Evolutionary conservation across 2,888 invertebrate genomes (phyloP), one percentile per base, ranked within the genome.

Genomic region (Tinea pellionella): DNA sequence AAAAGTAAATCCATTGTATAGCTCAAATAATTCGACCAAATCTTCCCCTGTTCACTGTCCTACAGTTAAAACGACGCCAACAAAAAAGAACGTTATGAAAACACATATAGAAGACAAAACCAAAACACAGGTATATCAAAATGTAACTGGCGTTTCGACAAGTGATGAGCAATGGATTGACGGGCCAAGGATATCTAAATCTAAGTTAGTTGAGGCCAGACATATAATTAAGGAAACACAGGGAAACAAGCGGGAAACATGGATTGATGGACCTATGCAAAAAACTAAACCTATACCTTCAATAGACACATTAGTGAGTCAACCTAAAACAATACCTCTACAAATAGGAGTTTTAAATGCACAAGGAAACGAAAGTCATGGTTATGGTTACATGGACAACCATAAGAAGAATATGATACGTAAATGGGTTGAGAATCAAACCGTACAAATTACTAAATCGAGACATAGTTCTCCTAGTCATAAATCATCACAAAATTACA

Each of bases 91-190:
- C 0, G 67, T 75, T 2, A 75, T 81, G 63, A 91, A 90, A 70
- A 77, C 78, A 60, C 65, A 71, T 60, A 63, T 76, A 13, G 85
- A 83, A 60, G 86, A 86, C 58, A 86, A 85, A 70, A 81, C 67
- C 64, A 82, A 71, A 60, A 19, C 41, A 11, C 53, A 60, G 19
- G n/a, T 57, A 4, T 61, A 51, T 47, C 59, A 63, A 64, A 58
- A 53, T 60, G 15, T 61, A 59, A 61, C 63, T 30, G 59, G 55
- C 11, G 69, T 73, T 18, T 85, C 80, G 59, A 85, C 87, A 16
- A 94, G 94, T 66, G 96, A 96, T 71, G 98, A 98, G 72, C 96
- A 96, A 73, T 98, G 98, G 98, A 95, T 98, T 63, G 98, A 98
- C 80, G 98, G 98, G 0, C 98, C 98, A 0, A 90, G 96, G 71